Base-by-base conservation (phyloP, 2,113 vertebrate species). In the Epinephelus moara region DNA sequence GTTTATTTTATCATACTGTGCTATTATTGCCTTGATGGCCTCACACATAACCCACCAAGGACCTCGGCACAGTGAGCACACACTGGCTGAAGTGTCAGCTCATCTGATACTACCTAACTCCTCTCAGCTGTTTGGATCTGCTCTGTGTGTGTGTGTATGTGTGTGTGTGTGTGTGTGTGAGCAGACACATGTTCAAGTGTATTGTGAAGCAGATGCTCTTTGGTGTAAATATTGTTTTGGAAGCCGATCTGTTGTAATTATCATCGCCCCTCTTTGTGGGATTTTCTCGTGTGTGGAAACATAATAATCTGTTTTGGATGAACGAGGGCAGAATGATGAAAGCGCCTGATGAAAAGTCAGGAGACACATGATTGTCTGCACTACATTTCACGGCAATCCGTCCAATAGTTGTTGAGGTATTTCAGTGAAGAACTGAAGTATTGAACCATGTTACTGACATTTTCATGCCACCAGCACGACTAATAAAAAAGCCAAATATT, bases 11-110 rank as follows among this genome's bases (percentile, higher is more conserved):
- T 85, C 89, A 74, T 84, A 68, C 81, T 81, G 90, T 63, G 79
- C 88, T 93, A 87, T 91, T 88, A 91, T 86, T 91, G 88, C 85
- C 75, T 49, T 11, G 66, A 84, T 89, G 84, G 84, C 77, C 88
- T 88, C 87, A 86, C 78, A 83, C 77, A 66, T 75, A 88, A 81
- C 84, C 74, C 75, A 78, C 68, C 79, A 8, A 78, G 53, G 81
- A 63, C 57, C 52, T 70, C 45, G 15, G 60, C 63, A 78, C 72
- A 55, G 80, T 49, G 57, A 79, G 61, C 70, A 63, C 78, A 88
- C 71, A 70, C 72, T 79, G 85, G 40, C 56, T 69, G 70, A 87
- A 83, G 72, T 88, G 85, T 88, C 88, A 67, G 86, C 75, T 87
- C 84, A 85, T 81, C 76, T 60, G 49, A 66, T 19, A 27, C 61